Conservation (phyloP, 2,888 invertebrate species). For the Lepidochrysops patricia region DNA sequence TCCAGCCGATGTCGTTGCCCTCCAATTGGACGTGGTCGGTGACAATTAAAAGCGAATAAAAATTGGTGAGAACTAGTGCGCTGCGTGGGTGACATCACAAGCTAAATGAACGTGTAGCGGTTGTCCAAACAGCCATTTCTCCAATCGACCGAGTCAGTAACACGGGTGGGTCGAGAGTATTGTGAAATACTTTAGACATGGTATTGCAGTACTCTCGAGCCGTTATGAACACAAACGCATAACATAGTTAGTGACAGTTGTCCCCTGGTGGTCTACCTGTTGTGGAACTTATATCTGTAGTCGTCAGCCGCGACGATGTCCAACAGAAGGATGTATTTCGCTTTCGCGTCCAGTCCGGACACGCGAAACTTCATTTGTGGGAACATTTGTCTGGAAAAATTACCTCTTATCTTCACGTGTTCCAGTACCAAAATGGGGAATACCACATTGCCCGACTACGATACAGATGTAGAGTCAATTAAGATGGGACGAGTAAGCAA, state of each 20-base stretch:
- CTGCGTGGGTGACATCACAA: constrained; percentile 66
- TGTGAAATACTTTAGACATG: neutral
- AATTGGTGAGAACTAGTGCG: constrained; percentile 62
- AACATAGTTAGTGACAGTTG: constrained; percentile 23
- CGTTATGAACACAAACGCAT: constrained; percentile 1
- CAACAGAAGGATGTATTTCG: constrained; percentile 98
- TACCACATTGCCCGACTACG: neutral
- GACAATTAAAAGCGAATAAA: constrained; percentile 61
- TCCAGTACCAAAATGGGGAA: neutral
- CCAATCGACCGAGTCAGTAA: constrained; percentile 42
- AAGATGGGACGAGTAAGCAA: neutral
- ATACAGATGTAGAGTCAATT: neutral
- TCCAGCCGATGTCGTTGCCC: constrained; percentile 64
- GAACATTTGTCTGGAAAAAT: constrained; percentile 96
- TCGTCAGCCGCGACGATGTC: constrained; percentile 99
- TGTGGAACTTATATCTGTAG: constrained; percentile 98
- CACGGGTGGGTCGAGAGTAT: constrained; percentile 5
- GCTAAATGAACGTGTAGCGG: constrained; percentile 62
- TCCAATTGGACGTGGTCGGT: constrained; percentile 64
- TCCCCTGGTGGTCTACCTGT: constrained; percentile 77
- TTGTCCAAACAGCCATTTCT: constrained; percentile 45
- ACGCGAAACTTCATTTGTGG: constrained; percentile 99
- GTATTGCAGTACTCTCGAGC: constrained; percentile 10
- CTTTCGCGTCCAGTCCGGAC: constrained; percentile 97
- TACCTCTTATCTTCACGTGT: constrained; percentile 24